Base-by-base conservation (phyloP, 2,888 invertebrate species). In the Calameuta idolon region DNA sequence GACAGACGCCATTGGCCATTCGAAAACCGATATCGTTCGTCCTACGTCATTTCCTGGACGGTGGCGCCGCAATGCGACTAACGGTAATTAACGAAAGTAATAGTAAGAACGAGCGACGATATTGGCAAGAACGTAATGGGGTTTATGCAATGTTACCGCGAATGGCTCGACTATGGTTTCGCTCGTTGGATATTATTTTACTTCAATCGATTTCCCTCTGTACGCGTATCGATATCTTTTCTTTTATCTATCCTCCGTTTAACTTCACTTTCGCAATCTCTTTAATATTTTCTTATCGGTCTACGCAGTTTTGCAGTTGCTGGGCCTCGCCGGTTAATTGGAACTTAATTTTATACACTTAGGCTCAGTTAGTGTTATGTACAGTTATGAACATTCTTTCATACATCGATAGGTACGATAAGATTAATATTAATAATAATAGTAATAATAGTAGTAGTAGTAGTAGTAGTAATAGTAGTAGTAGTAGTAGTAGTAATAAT, bases 81-180 rank as follows among this genome's bases (percentile, higher is more conserved):
- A 40, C 40, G 40, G 40, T 40, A 15, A 40, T 15, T 40, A 40
- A 33, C 33, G 15, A 69, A 31, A 12, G 30, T 33, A 33, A 69
- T 69, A 30, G 69, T 23, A 23, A 74, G 74, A 74, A 74, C 74
- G 74, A 74, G 31, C 34, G 74, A 40, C 33, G 81, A 82, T 78
- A 81, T 85, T 88, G 89, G 89, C 89, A 89, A 89, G 89, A 89
- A 87, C 83, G 79, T 84, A 85, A 35, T 34, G 34, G 34, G n/a
- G 31, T 35, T 34, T 34, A 23, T 15, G 40, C 5, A 40, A 40
- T 15, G 5, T 15, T 15, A 40, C 40, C 40, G 40, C 15, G 15
- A 15, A 15, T 40, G 40, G 40, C 40, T 40, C 15, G 15, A 15
- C 5, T 40, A 4, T 40, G 11, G 33, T 69, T 69, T 69, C 4